Evolutionary conservation across 2,797 vertebrate species (phyloP).

Genomic region (Chaenodraco wilsoni): DNA sequence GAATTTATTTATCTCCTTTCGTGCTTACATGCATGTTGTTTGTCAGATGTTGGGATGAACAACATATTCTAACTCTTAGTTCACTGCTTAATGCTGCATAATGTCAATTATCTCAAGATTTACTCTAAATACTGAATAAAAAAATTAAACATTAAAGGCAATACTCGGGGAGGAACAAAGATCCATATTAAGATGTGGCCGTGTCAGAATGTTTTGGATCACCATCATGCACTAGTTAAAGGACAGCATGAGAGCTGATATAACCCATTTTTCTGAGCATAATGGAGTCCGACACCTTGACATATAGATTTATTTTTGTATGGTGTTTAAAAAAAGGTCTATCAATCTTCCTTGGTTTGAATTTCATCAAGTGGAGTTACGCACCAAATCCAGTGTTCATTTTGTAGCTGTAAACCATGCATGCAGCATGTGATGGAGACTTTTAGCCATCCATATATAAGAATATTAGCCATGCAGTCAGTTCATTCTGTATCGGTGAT

Average conservation of each 20-base stretch:
- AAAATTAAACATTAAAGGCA: conserved; percentile 10
- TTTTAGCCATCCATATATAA: background rate
- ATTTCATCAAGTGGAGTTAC: background rate
- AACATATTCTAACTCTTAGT: conserved; percentile 12
- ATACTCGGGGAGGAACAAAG: background rate
- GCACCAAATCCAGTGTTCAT: background rate
- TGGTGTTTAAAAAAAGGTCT: background rate
- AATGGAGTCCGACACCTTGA: background rate
- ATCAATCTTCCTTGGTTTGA: background rate
- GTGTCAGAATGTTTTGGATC: background rate
- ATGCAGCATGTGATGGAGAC: background rate
- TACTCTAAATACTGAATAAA: conserved; percentile 19
- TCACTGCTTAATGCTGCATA: background rate
- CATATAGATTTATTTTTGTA: conserved; percentile 1
- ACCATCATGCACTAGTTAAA: background rate
- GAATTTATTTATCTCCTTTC: conserved; percentile 17
- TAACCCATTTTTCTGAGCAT: background rate
- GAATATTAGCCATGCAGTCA: background rate
- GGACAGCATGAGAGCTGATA: conserved; percentile 2
- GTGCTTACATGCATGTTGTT: conserved; percentile 6
- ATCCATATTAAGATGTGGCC: background rate
- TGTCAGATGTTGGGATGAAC: background rate
- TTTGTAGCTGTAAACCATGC: background rate
- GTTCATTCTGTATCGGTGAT: background rate
- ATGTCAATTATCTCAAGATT: conserved; percentile 1